Percentiles rank a stretch among this genome's conserved stretches.
phyloP scores from a whole-genome alignment of 2,113 vertebrate genomes.

The Pycnonotus jocosus region DNA sequence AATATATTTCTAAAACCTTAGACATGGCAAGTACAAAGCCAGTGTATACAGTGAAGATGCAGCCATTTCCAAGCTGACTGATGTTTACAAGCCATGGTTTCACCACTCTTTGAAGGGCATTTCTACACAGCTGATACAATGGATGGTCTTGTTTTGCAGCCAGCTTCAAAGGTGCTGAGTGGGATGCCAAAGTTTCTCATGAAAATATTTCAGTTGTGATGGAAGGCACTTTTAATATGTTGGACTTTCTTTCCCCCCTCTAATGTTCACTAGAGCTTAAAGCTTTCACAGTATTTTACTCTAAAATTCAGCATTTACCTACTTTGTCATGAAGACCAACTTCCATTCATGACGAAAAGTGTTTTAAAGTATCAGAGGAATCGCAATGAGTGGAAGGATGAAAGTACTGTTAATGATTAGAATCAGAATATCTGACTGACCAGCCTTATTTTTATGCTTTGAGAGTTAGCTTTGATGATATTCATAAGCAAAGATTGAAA shows the following conservation, averaged over 20 bases:
- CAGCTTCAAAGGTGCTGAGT: background rate
- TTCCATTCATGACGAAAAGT: background rate
- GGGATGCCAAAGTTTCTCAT: constrained; percentile 1
- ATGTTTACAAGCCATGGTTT: background rate
- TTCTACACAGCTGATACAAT: background rate
- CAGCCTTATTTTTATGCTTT: background rate
- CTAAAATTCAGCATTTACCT: constrained; percentile 35
- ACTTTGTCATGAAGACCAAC: background rate
- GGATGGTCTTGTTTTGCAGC: background rate
- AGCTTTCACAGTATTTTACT: constrained; percentile 33
- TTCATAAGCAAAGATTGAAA: background rate
- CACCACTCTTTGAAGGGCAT: background rate
- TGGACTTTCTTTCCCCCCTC: background rate
- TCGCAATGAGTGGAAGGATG: background rate
- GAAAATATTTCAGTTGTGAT: constrained; percentile 35
- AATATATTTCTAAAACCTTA: background rate
- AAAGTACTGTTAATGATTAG: background rate
- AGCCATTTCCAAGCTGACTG: background rate
- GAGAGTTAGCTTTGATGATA: background rate
- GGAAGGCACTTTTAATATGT: constrained; percentile 30
- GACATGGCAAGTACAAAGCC: background rate
- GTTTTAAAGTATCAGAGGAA: background rate
- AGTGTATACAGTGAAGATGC: background rate
- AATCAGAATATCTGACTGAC: background rate
- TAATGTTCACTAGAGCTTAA: constrained; percentile 42